These are phyloP conservation scores for Netelia melanura DNA, from an alignment of 2,888 invertebrate genomes.

Conservation along the genomic window DNA sequence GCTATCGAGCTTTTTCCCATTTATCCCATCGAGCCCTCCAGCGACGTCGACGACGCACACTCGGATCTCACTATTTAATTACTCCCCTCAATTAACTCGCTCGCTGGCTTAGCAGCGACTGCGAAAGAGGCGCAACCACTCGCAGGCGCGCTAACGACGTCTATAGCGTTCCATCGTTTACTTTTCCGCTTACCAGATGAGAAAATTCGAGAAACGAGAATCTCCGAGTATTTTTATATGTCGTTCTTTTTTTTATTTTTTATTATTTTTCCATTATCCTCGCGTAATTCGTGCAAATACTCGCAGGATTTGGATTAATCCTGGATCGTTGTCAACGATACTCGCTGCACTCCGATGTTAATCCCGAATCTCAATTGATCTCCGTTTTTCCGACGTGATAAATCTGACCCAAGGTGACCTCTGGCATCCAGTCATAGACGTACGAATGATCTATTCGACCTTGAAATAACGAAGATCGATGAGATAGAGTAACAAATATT, in stretches of 20 bases:
- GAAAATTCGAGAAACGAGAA: not conserved
- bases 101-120: constrained; percentile 16
- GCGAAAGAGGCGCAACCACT: constrained; percentile 18
- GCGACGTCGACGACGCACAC: constrained; percentile 35
- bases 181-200: not conserved
- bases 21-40: constrained; percentile 1
- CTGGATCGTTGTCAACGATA: too few species aligned
- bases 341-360: too few species aligned
- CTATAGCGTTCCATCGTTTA: constrained; percentile 22
- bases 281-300: too few species aligned
- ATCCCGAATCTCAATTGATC: too few species aligned
- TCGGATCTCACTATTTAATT: constrained; percentile 52
- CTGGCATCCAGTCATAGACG: too few species aligned
- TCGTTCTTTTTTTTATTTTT: not conserved
- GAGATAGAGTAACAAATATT: too few species aligned
- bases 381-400: too few species aligned
- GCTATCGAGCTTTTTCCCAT: not conserved
- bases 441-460: too few species aligned
- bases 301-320: too few species aligned
- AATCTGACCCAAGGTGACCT: too few species aligned
- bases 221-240: not conserved
- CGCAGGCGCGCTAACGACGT: constrained; percentile 36
- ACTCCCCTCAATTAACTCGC: constrained; percentile 51
- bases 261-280: too few species aligned
- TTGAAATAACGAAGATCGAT: too few species aligned